Evolutionary conservation across 1,140 invertebrate species (phyloP).

Genomic region (Acromyrmex charruanus): DNA sequence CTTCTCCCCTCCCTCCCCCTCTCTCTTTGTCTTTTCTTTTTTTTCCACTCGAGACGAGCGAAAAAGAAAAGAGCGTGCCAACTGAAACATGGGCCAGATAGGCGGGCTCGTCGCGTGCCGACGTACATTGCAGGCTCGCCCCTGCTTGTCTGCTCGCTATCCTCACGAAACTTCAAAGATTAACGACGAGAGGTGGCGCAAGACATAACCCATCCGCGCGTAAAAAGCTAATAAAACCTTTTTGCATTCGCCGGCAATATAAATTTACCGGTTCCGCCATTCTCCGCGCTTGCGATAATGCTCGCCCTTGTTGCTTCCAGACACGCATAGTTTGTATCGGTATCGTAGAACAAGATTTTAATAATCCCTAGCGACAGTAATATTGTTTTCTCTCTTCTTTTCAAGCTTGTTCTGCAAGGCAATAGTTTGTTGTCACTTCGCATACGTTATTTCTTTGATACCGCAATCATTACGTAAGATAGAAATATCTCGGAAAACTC

Average conservation of each 20-base stretch:
- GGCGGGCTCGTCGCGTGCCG: constrained; percentile 79
- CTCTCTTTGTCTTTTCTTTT: constrained; percentile 39
- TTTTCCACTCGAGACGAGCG: constrained; percentile 64
- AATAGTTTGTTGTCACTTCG: not conserved
- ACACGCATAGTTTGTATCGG: constrained; percentile 68
- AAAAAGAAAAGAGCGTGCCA: constrained; percentile 72
- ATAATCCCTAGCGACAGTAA: constrained; percentile 51
- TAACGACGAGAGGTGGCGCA: constrained; percentile 81
- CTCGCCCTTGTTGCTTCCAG: constrained; percentile 68
- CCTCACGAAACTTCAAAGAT: constrained; percentile 81
- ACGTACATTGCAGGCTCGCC: constrained; percentile 79
- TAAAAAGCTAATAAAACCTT: constrained; percentile 80
- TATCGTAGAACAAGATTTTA: constrained; percentile 51
- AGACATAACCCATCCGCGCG: constrained; percentile 80
- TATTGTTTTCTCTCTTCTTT: not conserved
- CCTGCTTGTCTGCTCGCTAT: constrained; percentile 79
- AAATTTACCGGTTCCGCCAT: constrained; percentile 75
- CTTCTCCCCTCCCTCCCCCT: not conserved
- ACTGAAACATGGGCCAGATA: constrained; percentile 80
- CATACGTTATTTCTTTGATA: not conserved
- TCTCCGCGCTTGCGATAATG: constrained; percentile 71
- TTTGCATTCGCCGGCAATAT: constrained; percentile 77
- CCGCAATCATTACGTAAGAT: not conserved
- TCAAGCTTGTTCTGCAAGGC: not conserved
- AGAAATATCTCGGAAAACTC: not conserved